These are phyloP conservation scores for Agrotis puta DNA, from an alignment of 2,888 invertebrate genomes.

Conservation along the genomic window DNA sequence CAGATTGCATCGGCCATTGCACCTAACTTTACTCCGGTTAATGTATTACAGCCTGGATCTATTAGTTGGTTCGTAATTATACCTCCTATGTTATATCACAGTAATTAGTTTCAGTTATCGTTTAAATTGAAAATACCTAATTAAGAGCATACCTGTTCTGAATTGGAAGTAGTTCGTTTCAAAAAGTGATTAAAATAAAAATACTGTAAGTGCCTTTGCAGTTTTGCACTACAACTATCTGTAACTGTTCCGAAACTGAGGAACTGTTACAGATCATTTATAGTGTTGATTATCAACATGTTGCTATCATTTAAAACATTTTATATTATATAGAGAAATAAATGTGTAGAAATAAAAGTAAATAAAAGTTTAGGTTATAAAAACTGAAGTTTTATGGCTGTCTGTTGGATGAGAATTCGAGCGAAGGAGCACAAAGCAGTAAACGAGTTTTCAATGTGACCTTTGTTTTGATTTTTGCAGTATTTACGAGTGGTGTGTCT, in stretches of 20 bases:
- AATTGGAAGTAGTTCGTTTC: background rate
- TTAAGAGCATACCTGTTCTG: background rate
- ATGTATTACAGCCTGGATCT: conserved; percentile 71
- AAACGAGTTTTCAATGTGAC: conserved; percentile 72
- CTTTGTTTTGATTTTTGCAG: conserved; percentile 74
- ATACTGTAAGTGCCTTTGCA: background rate
- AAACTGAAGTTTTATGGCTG: conserved; percentile 38
- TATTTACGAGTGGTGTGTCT: conserved; percentile 69
- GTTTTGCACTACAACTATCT: background rate
- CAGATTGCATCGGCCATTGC: conserved; percentile 82
- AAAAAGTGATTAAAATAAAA: background rate
- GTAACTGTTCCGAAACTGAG: background rate
- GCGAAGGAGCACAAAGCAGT: conserved; percentile 32
- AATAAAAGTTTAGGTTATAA: conserved; percentile 16
- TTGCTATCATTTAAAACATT: too few relatives aligned
- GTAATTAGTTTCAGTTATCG: conserved; percentile 23
- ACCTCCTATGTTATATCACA: conserved; percentile 8
- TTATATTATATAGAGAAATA: too few relatives aligned
- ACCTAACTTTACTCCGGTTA: conserved; percentile 70
- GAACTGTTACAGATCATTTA: too few relatives aligned
- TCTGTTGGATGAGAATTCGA: conserved; percentile 48
- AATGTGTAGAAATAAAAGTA: background rate
- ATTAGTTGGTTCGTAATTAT: conserved; percentile 43
- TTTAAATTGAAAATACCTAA: conserved; percentile 27
- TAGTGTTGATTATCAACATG: too few relatives aligned